Evolutionary conservation across 2,888 invertebrate species (phyloP).

Genomic region (Pogonocherus hispidulus): DNA sequence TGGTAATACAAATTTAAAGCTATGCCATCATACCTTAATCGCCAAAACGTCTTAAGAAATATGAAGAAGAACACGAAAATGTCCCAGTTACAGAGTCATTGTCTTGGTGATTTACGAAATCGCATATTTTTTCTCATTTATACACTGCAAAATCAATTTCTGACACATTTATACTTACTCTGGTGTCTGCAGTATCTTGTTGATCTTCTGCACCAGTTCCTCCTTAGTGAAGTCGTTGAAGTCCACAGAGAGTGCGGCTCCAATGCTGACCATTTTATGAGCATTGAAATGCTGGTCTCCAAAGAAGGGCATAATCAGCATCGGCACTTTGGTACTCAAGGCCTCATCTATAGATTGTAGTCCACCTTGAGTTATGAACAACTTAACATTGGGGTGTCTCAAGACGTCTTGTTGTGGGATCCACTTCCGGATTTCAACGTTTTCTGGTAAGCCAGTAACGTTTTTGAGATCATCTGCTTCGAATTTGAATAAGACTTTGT

Average conservation of each 20-base stretch:
- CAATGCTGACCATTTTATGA: slow-evolving; percentile 47
- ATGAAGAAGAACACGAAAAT: too few species aligned
- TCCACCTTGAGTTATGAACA: slow-evolving; percentile 58
- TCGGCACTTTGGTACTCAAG: slow-evolving; percentile 52
- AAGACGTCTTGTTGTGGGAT: slow-evolving; percentile 66
- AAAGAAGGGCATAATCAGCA: slow-evolving; percentile 57
- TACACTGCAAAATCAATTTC: too few species aligned
- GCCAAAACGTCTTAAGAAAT: too few species aligned
- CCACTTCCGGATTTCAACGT: slow-evolving; percentile 67
- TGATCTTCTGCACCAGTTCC: slow-evolving; percentile 52
- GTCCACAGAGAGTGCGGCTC: slow-evolving; percentile 50
- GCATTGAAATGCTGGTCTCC: slow-evolving; percentile 57
- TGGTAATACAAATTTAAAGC: too few species aligned
- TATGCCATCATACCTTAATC: too few species aligned
- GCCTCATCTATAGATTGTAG: slow-evolving; percentile 53
- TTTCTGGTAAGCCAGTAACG: slow-evolving; percentile 53
- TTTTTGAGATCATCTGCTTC: slow-evolving; percentile 61
- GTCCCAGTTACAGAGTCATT: too few species aligned
- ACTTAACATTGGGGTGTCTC: slow-evolving; percentile 55
- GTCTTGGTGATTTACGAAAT: too few species aligned
- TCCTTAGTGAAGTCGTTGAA: slow-evolving; percentile 51
- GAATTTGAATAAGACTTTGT: slow-evolving; percentile 68
- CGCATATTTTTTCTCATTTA: too few species aligned
- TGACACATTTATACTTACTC: slow-evolving; percentile 56
- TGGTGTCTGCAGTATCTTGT: slow-evolving; percentile 51